Base-by-base conservation (phyloP, 92 coral and sea anemone genomes). In the Porites lobata region DNA sequence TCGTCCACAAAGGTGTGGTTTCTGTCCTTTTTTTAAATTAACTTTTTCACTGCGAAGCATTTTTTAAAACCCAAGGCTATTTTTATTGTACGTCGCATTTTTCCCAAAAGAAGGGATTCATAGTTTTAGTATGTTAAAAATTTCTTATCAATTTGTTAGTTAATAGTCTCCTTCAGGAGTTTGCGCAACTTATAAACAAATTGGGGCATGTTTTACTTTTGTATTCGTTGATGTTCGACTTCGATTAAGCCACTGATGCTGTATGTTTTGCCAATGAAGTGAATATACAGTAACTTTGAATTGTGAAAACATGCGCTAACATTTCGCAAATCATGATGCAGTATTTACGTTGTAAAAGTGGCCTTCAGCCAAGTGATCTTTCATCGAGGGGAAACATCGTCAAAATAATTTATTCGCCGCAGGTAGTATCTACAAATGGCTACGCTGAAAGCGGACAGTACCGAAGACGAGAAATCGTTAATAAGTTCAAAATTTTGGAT, bases 1-100 rank as follows among this genome's bases (percentile, higher is more conserved):
- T 81, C 76, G 18, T 81, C 62, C 61, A 72, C 26, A 81, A 68
- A 69, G 77, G 85, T 66, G 78, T 72, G 69, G 86, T 82, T 69
- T 71, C 38, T 53, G 75, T 50, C 53, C 76, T 56, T 2, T 14
- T 19, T 69, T 69, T 67, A 70, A 29, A 70, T 82, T 82, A 54
- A 71, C 71, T 82, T 69, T 70, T 82, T 19, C 58, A 70, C 59
- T 57, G 13, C 78, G 32, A 69, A 71, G 57, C 78, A 68, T 14
- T 82, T 82, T 32, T 56, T 18, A 2, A 68, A 65, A 52, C 22
- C 66, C 29, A 80, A 53, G 12, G 69, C 85, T 81, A 54, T 9
- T 69, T 43, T 81, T 57, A 56, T 68, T 69, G 18, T 14, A 8
- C 19, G 62, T 43, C 52, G 57, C 12, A 67, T 9, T 8, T 59